A percentile compares a stretch with the other conserved stretches of the same genome.
Conservation (phyloP, 2,113 vertebrate species). For the Tenebrosternarchus preto region DNA sequence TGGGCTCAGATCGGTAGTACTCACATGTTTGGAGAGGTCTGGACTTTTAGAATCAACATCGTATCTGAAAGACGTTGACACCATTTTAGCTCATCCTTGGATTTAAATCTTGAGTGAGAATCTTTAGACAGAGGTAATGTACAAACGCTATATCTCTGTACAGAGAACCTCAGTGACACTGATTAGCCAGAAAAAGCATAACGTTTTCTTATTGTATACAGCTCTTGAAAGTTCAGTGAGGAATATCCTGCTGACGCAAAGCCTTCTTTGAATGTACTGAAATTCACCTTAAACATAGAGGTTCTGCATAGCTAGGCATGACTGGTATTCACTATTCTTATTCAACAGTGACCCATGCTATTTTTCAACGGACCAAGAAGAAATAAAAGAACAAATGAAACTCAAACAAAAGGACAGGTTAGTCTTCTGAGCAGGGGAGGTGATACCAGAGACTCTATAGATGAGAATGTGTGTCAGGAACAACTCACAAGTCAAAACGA, state of each 20-base stretch:
- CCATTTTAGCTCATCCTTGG: not conserved
- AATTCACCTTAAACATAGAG: not conserved
- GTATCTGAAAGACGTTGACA: slow-evolving; percentile 74
- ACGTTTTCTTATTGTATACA: not conserved
- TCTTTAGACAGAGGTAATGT: not conserved
- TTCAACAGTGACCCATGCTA: not conserved
- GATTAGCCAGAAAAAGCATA: not conserved
- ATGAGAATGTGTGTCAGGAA: slow-evolving; percentile 19
- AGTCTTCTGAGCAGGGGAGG: no score
- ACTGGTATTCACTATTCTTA: not conserved
- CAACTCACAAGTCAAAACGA: slow-evolving; percentile 94
- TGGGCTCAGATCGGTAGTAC: slow-evolving; percentile 55
- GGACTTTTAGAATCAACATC: slow-evolving; percentile 96
- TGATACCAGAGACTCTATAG: not conserved
- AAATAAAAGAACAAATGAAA: no score
- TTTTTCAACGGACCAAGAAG: not conserved
- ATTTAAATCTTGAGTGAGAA: not conserved
- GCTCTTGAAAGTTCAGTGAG: not conserved
- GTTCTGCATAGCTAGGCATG: not conserved
- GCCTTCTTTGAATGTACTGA: not conserved
- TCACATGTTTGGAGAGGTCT: slow-evolving; percentile 94
- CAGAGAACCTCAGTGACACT: not conserved
- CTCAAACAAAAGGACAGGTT: no score
- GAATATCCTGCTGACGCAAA: not conserved
- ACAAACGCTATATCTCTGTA: not conserved